These are phyloP conservation scores for Sebastes fasciatus DNA, from an alignment of 2,113 vertebrate species.

Conservation along the genomic window DNA sequence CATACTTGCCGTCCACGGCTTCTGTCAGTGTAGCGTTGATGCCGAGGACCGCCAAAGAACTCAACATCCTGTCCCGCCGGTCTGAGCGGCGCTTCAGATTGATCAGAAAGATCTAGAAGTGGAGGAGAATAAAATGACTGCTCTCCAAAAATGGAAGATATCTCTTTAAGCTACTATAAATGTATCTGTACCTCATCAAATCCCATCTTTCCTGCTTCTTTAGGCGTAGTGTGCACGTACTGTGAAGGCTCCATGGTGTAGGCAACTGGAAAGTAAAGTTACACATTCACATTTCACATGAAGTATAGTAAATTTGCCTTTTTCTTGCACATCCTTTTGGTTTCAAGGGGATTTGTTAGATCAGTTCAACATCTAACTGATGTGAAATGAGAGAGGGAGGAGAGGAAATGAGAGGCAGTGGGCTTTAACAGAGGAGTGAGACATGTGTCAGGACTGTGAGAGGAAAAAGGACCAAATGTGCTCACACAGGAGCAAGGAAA, in stretches of 20 bases:
- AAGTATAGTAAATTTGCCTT: constrained; percentile 1
- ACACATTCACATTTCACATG: constrained; percentile 10
- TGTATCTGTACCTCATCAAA: constrained; percentile 87
- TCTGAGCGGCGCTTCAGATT: constrained; percentile 90
- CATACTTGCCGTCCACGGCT: constrained; percentile 93
- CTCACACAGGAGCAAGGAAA: constrained; percentile 17
- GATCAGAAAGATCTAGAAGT: constrained; percentile 90
- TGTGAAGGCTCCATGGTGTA: constrained; percentile 85
- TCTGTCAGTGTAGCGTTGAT: constrained; percentile 88
- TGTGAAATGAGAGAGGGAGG: constrained; percentile 6
- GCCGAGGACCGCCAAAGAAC: constrained; percentile 86
- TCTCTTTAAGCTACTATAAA: neutral
- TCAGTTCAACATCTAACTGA: constrained; percentile 14
- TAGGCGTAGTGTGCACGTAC: constrained; percentile 79
- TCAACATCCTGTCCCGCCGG: constrained; percentile 89
- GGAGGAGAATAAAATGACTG: neutral
- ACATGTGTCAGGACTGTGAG: constrained; percentile 64
- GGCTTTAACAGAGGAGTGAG: constrained; percentile 59
- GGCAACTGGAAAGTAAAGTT: constrained; percentile 82
- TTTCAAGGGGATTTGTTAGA: constrained; percentile 19
- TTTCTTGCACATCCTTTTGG: neutral
- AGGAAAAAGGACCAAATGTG: constrained; percentile 39
- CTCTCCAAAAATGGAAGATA: neutral
- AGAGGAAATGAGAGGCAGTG: constrained; percentile 23
- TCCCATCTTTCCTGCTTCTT: constrained; percentile 88